Percentiles rank a stretch among this genome's conserved stretches.
phyloP scores from a whole-genome alignment of 2,797 vertebrate genomes.

The Pitangus sulphuratus region DNA sequence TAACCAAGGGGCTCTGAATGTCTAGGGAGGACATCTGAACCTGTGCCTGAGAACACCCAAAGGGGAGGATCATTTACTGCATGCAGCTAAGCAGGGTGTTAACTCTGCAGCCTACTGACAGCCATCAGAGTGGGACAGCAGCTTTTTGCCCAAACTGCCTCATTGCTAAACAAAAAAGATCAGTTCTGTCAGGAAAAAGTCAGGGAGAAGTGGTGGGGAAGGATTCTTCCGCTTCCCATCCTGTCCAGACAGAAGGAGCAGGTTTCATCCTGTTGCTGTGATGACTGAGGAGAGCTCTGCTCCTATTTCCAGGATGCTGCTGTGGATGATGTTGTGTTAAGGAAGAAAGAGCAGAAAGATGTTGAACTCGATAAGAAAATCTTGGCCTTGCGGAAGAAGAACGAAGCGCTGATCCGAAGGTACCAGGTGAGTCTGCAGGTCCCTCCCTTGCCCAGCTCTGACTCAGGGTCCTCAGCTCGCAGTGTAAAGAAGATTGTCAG shows the following conservation, averaged over 20 bases:
- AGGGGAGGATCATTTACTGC: neutral
- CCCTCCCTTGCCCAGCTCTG: neutral
- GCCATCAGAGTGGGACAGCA: neutral
- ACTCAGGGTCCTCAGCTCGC: neutral
- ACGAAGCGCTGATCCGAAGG: constrained; percentile 90
- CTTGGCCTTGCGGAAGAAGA: constrained; percentile 92
- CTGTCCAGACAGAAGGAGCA: neutral
- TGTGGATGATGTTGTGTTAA: constrained; percentile 78
- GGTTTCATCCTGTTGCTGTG: neutral
- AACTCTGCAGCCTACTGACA: neutral
- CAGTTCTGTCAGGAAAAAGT: neutral
- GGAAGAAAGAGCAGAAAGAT: constrained; percentile 89
- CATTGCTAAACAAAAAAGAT: neutral
- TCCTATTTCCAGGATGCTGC: constrained; percentile 67
- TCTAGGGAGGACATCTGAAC: neutral
- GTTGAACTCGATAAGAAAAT: constrained; percentile 94
- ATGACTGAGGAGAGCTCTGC: neutral
- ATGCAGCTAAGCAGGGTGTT: neutral
- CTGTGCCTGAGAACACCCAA: neutral
- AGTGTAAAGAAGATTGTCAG: neutral
- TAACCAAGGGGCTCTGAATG: neutral
- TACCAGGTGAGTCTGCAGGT: constrained; percentile 84
- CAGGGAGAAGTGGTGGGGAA: neutral
- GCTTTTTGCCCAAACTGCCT: neutral
- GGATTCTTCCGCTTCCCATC: neutral